Conservation (phyloP, 2,797 vertebrate genomes). For the Nasua narica region DNA sequence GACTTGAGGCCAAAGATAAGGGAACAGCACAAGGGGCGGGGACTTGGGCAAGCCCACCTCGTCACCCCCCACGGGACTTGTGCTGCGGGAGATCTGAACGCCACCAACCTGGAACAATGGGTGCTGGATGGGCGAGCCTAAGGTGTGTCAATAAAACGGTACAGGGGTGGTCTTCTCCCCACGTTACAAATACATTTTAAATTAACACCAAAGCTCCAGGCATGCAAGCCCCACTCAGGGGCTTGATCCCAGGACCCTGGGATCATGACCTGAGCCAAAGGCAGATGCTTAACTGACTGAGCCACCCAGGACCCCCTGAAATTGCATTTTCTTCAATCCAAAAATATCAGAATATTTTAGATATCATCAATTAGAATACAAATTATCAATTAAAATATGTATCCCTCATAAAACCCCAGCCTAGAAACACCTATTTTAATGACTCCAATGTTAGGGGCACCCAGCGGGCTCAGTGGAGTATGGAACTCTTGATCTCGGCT, state of each 20-base stretch:
- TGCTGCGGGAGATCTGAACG: not conserved
- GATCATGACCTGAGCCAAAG: not conserved
- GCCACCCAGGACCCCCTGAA: not conserved
- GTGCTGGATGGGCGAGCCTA: not conserved
- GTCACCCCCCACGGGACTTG: not conserved
- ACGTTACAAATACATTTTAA: not conserved
- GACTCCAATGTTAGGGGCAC: not conserved
- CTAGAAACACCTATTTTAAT: not conserved
- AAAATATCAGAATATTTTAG: not conserved
- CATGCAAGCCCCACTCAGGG: not conserved
- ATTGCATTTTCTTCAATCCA: not conserved
- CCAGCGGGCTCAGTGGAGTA: not conserved
- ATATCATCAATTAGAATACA: not conserved
- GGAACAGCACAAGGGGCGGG: not conserved
- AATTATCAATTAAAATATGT: not conserved
- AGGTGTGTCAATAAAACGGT: not conserved
- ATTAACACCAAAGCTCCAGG: too few species aligned
- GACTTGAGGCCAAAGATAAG: not conserved
- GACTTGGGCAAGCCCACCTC: not conserved
- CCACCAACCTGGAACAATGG: accelerated
- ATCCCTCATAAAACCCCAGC: not conserved
- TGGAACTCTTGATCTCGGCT: not conserved
- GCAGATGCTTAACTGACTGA: not conserved
- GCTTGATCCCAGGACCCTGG: not conserved
- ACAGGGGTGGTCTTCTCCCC: not conserved